Evolutionary conservation across 2,797 vertebrate genomes (phyloP).

Genomic region (Macropus fuliginosus): DNA sequence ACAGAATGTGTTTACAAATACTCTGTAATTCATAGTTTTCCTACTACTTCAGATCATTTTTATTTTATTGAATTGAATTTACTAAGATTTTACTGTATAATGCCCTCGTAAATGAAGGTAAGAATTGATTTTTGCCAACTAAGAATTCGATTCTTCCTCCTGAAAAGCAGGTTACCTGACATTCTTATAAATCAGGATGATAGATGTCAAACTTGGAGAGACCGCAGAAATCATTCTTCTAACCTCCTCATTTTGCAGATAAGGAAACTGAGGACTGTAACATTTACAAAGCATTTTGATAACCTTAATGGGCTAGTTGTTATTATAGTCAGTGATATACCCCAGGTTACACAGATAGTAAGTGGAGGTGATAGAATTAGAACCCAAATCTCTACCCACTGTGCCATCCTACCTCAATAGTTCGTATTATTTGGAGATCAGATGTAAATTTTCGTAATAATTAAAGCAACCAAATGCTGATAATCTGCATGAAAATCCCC

Average conservation of each 20-base stretch:
- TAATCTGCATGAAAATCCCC: not conserved
- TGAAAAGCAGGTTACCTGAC: conserved; percentile 14
- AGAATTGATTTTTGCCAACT: not conserved
- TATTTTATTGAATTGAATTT: conserved; percentile 21
- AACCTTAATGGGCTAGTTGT: not conserved
- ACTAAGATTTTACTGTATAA: not conserved
- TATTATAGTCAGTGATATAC: not conserved
- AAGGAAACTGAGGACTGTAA: not conserved
- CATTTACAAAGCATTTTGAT: not conserved
- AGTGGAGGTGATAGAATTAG: not conserved
- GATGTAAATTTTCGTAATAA: not conserved
- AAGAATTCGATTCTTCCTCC: not conserved
- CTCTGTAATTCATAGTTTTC: conserved; percentile 31
- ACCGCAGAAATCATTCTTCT: not conserved
- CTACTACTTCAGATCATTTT: conserved; percentile 14
- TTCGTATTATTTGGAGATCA: conserved; percentile 3
- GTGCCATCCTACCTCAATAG: not conserved
- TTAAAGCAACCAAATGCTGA: conserved; percentile 8
- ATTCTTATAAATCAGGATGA: not conserved
- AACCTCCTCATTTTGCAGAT: not conserved
- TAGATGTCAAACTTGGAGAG: not conserved
- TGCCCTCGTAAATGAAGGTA: conserved; percentile 22
- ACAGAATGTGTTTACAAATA: conserved; percentile 43
- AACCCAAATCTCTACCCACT: not conserved
- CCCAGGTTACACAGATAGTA: not conserved